Evolutionary conservation across 2,888 invertebrate species (phyloP).

Genomic region (Nomada ruficornis): DNA sequence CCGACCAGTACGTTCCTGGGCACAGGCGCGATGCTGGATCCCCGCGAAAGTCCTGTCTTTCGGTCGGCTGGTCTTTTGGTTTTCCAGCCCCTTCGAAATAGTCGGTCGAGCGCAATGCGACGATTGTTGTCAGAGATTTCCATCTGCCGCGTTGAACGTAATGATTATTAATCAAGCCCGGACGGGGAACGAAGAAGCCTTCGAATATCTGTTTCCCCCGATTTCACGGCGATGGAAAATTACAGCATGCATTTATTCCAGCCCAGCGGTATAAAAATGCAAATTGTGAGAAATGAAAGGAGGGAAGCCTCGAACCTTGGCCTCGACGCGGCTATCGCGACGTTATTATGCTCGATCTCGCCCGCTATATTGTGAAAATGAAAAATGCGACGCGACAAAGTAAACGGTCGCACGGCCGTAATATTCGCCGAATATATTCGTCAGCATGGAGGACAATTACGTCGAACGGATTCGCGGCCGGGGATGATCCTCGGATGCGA

Average conservation of each 20-base stretch:
- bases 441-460: slow-evolving; percentile 46
- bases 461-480: slow-evolving; percentile 31
- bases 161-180: too few relatives aligned
- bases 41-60: slow-evolving; percentile 11
- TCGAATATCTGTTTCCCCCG: background rate
- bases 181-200: background rate
- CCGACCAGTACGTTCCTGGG: slow-evolving; percentile 16
- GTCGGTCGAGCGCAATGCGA: too few relatives aligned
- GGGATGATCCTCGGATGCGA: slow-evolving; percentile 1
- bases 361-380: slow-evolving; percentile 56
- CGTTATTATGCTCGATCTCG: slow-evolving; percentile 60
- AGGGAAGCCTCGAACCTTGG: slow-evolving; percentile 43
- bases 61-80: background rate
- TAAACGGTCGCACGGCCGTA: background rate
- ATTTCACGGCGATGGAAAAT: background rate
- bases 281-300: slow-evolving; percentile 58
- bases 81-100: too few relatives aligned
- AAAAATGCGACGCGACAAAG: slow-evolving; percentile 48
- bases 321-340: slow-evolving; percentile 31
- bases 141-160: too few relatives aligned
- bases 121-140: too few relatives aligned
- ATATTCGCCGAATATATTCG: slow-evolving; percentile 40
- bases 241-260: slow-evolving; percentile 22
- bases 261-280: slow-evolving; percentile 54
- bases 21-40: slow-evolving; percentile 2